Percentiles rank a stretch among this genome's conserved stretches.
Evolutionary conservation across 2,113 vertebrate species (phyloP).

Genomic region (Hippocampus guttulatus): DNA sequence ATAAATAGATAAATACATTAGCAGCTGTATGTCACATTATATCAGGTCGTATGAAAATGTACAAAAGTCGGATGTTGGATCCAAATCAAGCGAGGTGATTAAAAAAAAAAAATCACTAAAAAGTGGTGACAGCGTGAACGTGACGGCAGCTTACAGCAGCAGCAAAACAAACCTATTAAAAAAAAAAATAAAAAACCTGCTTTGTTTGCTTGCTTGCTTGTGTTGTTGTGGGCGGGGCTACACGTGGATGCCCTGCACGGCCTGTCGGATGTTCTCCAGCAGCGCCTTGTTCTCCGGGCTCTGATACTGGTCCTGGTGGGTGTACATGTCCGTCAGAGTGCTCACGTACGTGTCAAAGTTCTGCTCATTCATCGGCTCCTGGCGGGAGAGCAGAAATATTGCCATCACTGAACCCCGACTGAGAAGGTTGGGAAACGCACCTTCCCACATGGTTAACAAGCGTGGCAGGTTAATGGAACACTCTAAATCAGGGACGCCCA

Average conservation of each 20-base stretch:
- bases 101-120: not conserved
- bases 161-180: constrained; percentile 35
- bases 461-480: too few species aligned
- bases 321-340: constrained; percentile 99
- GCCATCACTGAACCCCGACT: not conserved
- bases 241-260: constrained; percentile 98
- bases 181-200: constrained; percentile 37
- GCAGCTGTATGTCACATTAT: constrained; percentile 97
- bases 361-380: constrained; percentile 99
- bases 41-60: constrained; percentile 97
- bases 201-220: constrained; percentile 54
- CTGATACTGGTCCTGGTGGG: constrained; percentile 99
- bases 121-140: not conserved
- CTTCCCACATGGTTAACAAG: too few species aligned
- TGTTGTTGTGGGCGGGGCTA: constrained; percentile 22
- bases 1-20: constrained; percentile 86
- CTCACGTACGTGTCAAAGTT: constrained; percentile 99
- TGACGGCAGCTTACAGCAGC: not conserved
- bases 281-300: constrained; percentile 99
- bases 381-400: constrained; percentile 39
- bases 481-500: too few species aligned
- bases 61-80: constrained; percentile 93
- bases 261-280: constrained; percentile 99
- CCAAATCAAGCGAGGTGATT: constrained; percentile 94
- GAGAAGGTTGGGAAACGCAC: too few species aligned